Evolutionary conservation across 1,140 invertebrate species (phyloP).

Genomic region (Papilio xuthus): DNA sequence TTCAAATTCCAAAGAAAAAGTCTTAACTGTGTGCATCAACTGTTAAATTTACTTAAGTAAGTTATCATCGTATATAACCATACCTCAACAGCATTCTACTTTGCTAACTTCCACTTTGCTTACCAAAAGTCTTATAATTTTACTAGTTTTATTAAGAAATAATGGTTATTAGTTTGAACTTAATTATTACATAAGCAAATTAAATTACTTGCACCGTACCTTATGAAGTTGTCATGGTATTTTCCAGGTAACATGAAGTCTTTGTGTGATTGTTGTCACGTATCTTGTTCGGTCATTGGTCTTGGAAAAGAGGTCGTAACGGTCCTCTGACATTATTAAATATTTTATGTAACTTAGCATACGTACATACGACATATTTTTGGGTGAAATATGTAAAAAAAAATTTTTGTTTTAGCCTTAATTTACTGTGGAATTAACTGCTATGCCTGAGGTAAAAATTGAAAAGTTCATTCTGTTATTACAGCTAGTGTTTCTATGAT

Average conservation of each 20-base stretch:
- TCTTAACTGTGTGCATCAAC: neutral
- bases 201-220: neutral
- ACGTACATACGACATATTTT: neutral
- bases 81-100: neutral
- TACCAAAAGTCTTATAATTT: neutral
- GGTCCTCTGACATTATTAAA: slow-evolving; percentile 3
- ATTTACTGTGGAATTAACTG: neutral
- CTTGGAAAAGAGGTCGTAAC: neutral
- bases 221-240: neutral
- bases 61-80: neutral
- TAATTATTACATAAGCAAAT: neutral
- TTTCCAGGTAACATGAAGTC: neutral
- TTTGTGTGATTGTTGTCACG: slow-evolving; percentile 5
- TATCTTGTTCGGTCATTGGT: neutral
- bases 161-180: neutral
- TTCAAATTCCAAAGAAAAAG: neutral
- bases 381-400: neutral
- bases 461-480: neutral
- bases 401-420: neutral
- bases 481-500: neutral
- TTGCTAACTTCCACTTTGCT: neutral
- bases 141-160: neutral
- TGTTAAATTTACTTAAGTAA: neutral
- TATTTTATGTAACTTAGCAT: neutral
- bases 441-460: neutral